A percentile compares a stretch with the other conserved stretches of the same genome.
These are phyloP conservation scores for Poeciliopsis infans DNA, from an alignment of 2,797 vertebrate species.

Conservation along the genomic window DNA sequence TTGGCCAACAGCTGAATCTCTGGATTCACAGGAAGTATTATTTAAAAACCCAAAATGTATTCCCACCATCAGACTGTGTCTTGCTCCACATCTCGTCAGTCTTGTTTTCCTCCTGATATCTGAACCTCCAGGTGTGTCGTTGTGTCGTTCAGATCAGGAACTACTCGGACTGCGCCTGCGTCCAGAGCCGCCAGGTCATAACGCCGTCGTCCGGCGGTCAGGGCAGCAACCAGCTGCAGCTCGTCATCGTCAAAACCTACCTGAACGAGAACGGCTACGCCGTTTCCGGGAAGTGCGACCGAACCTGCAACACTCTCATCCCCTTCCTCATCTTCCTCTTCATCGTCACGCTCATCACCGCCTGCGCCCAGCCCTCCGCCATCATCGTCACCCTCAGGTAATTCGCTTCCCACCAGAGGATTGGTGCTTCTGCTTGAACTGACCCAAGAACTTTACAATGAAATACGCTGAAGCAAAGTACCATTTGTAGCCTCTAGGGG, in stretches of 20 bases:
- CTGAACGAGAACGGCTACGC: conserved; percentile 95
- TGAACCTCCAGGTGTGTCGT: not conserved
- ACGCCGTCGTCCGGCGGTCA: conserved; percentile 88
- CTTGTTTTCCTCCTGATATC: not conserved
- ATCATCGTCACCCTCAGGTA: conserved; percentile 99
- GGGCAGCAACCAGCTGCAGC: conserved; percentile 88
- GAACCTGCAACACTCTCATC: conserved; percentile 93
- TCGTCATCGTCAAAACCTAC: conserved; percentile 97
- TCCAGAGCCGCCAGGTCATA: conserved; percentile 96
- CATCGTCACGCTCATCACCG: conserved; percentile 97
- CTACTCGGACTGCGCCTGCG: conserved; percentile 95
- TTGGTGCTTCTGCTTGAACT: not conserved
- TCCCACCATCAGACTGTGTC: not conserved
- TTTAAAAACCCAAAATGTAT: not conserved
- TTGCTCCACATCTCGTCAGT: not conserved
- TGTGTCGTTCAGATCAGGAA: conserved; percentile 84
- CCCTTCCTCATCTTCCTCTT: conserved; percentile 97
- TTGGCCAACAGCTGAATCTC: no score
- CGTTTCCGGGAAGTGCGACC: conserved; percentile 91
- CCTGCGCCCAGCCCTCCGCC: conserved; percentile 94
- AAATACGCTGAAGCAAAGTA: no score
- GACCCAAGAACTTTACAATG: not conserved
- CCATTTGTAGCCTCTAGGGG: not conserved
- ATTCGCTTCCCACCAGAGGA: not conserved
- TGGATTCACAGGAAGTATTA: no score